Percentiles rank a stretch among this genome's conserved stretches.
phyloP scores from a whole-genome alignment of 2,797 vertebrate genomes.

The Hipposideros larvatus region DNA sequence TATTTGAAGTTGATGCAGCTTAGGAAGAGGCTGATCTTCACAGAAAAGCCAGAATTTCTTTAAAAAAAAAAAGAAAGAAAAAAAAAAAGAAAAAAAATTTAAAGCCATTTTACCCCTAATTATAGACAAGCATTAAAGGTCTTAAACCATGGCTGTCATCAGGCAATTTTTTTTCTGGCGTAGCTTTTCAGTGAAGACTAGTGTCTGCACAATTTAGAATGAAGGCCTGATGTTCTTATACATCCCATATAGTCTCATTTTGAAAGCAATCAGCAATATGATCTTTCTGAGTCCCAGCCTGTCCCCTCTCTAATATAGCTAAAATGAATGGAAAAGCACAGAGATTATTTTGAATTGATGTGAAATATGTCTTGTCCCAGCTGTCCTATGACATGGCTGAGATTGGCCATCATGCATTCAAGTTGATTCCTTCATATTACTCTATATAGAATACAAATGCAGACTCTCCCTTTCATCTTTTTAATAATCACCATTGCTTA shows the following conservation, averaged over 20 bases:
- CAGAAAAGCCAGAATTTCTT: conserved; percentile 78
- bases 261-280: conserved; percentile 51
- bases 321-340: conserved; percentile 62
- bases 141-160: conserved; percentile 72
- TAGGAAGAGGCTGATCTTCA: conserved; percentile 77
- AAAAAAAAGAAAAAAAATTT: background rate
- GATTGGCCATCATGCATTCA: background rate
- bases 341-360: conserved; percentile 63
- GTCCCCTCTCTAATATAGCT: background rate
- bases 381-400: background rate
- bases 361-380: background rate
- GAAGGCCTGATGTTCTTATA: conserved; percentile 50
- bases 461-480: background rate
- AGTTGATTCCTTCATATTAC: background rate
- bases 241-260: conserved; percentile 22
- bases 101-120: conserved; percentile 73
- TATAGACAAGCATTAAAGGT: conserved; percentile 75
- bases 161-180: conserved; percentile 56
- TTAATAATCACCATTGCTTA: background rate
- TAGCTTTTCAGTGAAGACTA: conserved; percentile 67
- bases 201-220: conserved; percentile 57
- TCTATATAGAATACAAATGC: background rate
- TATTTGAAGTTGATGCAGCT: conserved; percentile 75
- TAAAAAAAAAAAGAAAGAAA: conserved; percentile 10
- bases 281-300: background rate